A percentile compares a stretch with the other conserved stretches of the same genome.
Evolutionary conservation across 1,140 invertebrate genomes (phyloP).

Genomic region (Amphibalanus amphitrite): DNA sequence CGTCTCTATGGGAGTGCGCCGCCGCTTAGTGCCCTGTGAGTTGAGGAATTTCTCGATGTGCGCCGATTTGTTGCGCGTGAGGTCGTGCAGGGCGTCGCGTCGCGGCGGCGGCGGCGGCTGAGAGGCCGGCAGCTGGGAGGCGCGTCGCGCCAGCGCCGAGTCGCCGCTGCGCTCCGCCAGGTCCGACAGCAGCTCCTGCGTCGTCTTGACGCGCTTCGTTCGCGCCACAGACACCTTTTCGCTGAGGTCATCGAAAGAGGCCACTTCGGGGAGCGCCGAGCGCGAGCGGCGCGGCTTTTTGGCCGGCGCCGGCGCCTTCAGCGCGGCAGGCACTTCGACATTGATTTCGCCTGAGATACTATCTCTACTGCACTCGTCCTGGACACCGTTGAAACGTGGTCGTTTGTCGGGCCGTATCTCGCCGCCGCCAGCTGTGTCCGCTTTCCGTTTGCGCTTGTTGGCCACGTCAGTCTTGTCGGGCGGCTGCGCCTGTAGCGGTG

Average conservation of each 20-base stretch:
- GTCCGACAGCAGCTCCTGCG: slow-evolving; percentile 59
- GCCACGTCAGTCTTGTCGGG: not conserved
- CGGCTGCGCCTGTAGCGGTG: slow-evolving; percentile 14
- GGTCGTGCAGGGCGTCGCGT: slow-evolving; percentile 11
- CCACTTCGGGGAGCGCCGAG: slow-evolving; percentile 5
- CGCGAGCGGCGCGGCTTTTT: not conserved
- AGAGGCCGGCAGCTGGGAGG: slow-evolving; percentile 14
- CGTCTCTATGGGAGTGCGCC: slow-evolving; percentile 10
- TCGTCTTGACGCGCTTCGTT: slow-evolving; percentile 57
- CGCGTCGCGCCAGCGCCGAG: slow-evolving; percentile 14
- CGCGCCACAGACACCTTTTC: slow-evolving; percentile 41
- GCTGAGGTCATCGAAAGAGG: slow-evolving; percentile 26
- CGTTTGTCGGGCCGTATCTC: slow-evolving; percentile 11
- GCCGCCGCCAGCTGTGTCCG: not conserved
- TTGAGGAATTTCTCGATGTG: slow-evolving; percentile 37
- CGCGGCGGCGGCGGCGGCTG: slow-evolving; percentile 4
- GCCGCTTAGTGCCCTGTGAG: slow-evolving; percentile 23
- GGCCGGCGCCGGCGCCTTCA: slow-evolving; percentile 8
- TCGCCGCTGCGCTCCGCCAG: slow-evolving; percentile 33
- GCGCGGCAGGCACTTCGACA: slow-evolving; percentile 6
- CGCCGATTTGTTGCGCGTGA: slow-evolving; percentile 33
- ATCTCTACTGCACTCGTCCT: slow-evolving; percentile 20
- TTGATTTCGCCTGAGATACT: slow-evolving; percentile 19
- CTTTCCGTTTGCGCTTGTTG: slow-evolving; percentile 1
- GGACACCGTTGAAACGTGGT: slow-evolving; percentile 18